Base-by-base conservation (phyloP, 2,888 invertebrate species). In the Abrostola triplasia region DNA sequence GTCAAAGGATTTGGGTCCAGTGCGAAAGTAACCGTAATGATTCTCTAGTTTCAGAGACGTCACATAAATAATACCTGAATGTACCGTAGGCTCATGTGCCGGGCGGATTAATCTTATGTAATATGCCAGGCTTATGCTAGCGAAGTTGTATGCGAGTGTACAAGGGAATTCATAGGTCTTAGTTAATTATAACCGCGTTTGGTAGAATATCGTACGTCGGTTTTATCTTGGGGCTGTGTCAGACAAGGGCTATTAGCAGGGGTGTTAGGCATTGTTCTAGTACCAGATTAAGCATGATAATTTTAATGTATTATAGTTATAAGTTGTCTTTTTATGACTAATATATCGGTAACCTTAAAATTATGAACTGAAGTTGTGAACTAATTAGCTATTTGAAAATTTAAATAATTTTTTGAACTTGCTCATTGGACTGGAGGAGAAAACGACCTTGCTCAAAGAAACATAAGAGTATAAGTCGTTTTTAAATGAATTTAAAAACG, bases 51-150 rank as follows among this genome's bases (percentile, higher is more conserved):
- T 64, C 64, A 70, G 71, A 67, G 69, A 53, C 67, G 60, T 73
- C 80, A 73, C 79, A 83, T 84, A 84, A 84, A 85, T 84, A 83
- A 82, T 82, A 79, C 67, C 68, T 61, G 64, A 70, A 6, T 5
- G 12, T 8, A 13, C 24, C 38, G 58, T 72, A 78, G 62, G 70
- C 73, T 13, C 73, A 72, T 81, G 63, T 67, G 64, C 70, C 60
- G 64, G 24, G 44, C 24, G 74, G 83, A 86, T 85, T 84, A 87
- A 86, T 85, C 80, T 83, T 81, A 80, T 79, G 76, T 80, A 77
- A 80, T 76, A 81, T 76, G 73, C 80, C 71, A 59, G 64, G 49
- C 51, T 64, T 52, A 60, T 64, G 63, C 69, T 64, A 64, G 54
- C 52, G 13, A 66, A 71, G 60, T 67, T 69, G 57, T 76, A 73